A percentile compares a stretch with the other conserved stretches of the same genome.
Evolutionary conservation across 1,140 invertebrate species (phyloP).

Genomic region (Episyrphus balteatus): DNA sequence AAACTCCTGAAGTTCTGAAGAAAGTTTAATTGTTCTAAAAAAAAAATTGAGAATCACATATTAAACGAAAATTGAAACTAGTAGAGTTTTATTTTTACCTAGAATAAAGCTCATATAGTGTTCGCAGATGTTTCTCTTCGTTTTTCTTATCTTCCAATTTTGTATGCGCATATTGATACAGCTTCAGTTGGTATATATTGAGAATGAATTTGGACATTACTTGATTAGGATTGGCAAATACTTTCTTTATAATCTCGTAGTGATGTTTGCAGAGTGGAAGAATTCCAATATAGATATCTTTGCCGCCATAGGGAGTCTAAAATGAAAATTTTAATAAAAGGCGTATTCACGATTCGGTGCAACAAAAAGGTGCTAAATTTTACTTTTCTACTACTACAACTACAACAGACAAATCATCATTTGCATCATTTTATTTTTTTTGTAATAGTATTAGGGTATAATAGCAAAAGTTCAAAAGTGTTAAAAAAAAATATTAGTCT

Average conservation of each 20-base stretch:
- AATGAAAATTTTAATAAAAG: background rate
- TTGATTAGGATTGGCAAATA: constrained; percentile 93
- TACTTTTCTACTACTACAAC: no score
- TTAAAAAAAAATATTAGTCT: no score
- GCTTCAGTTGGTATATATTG: constrained; percentile 88
- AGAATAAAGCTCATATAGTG: constrained; percentile 80
- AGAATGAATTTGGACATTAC: constrained; percentile 97
- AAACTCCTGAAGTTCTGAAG: constrained; percentile 56
- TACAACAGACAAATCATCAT: no score
- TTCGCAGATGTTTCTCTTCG: constrained; percentile 77
- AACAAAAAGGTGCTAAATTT: background rate
- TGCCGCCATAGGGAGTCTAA: constrained; percentile 48
- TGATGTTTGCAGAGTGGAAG: constrained; percentile 83
- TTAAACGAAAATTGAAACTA: background rate
- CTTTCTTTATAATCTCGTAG: constrained; percentile 77
- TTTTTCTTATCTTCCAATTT: constrained; percentile 66
- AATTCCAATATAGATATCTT: constrained; percentile 86
- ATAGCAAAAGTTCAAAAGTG: no score
- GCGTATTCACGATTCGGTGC: background rate
- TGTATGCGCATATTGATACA: constrained; percentile 75
- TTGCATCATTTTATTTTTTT: no score
- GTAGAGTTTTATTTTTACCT: constrained; percentile 36
- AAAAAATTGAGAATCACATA: background rate
- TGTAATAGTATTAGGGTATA: no score
- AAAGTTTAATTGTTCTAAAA: constrained; percentile 59